A percentile compares a stretch with the other conserved stretches of the same genome.
Evolutionary conservation across 2,888 invertebrate species (phyloP).

Genomic region (Lepetodrilus schrolli): DNA sequence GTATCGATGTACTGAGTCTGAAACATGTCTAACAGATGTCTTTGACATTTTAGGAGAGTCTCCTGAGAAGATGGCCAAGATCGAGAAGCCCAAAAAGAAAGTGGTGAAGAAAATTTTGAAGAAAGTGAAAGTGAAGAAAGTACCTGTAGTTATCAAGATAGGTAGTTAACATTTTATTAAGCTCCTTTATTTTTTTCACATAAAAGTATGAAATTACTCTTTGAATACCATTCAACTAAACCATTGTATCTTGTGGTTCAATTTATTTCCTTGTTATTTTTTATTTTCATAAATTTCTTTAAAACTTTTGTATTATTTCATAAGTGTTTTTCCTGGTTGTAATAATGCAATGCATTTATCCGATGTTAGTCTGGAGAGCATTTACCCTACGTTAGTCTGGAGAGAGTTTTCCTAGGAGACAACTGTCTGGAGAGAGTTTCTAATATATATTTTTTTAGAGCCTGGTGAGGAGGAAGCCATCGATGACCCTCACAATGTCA

Average conservation of each 20-base stretch:
- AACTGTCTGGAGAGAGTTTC: too few relatives aligned
- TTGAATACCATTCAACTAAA: background rate
- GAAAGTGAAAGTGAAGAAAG: conserved; percentile 10
- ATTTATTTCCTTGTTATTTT: background rate
- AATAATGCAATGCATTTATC: too few relatives aligned
- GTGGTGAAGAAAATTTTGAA: conserved; percentile 29
- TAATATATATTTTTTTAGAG: background rate
- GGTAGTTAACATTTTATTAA: too few relatives aligned
- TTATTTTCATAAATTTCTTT: background rate
- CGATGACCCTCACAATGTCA: conserved; percentile 24
- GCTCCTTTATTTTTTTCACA: too few relatives aligned
- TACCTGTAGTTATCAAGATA: background rate
- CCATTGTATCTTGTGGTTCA: background rate
- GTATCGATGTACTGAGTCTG: too few relatives aligned
- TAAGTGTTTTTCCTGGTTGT: background rate
- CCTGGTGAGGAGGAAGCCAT: conserved; percentile 9
- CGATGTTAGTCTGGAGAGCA: too few relatives aligned
- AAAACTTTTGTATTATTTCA: background rate
- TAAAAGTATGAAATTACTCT: too few relatives aligned
- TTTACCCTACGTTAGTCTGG: too few relatives aligned
- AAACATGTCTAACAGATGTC: too few relatives aligned
- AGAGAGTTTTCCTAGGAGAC: too few relatives aligned
- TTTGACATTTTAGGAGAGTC: conserved; percentile 25
- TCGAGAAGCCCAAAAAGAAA: conserved; percentile 10
- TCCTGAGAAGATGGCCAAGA: conserved; percentile 34